Evolutionary conservation across 2,113 vertebrate species (phyloP).

Genomic region (Arothron firmamentum): DNA sequence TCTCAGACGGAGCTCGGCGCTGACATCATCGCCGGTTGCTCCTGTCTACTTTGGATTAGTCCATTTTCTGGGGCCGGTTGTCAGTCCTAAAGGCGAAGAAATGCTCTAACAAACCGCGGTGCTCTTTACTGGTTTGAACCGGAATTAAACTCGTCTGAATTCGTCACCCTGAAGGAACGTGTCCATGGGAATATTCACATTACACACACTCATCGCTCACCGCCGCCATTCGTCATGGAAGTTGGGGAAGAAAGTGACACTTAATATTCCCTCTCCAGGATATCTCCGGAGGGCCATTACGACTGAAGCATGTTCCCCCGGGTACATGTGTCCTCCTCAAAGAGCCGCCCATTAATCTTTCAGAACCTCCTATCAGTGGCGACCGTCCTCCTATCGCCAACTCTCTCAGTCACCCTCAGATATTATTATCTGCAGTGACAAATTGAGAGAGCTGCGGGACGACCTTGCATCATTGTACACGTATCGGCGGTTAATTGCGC

Average conservation of each 20-base stretch:
- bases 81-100: conserved; percentile 13
- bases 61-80: conserved; percentile 15
- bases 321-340: conserved; percentile 54
- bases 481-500: no score
- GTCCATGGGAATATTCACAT: conserved; percentile 21
- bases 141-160: conserved; percentile 19
- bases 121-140: conserved; percentile 3
- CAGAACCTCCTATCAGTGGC: conserved; percentile 48
- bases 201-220: conserved; percentile 10
- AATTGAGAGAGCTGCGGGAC: conserved; percentile 53
- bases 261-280: conserved; percentile 29
- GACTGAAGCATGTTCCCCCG: conserved; percentile 44
- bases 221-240: conserved; percentile 41
- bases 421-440: conserved; percentile 58
- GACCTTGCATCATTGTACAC: conserved; percentile 48
- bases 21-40: conserved; percentile 46
- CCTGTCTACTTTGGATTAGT: conserved; percentile 47
- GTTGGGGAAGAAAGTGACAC: conserved; percentile 43
- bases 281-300: conserved; percentile 37
- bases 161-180: conserved; percentile 25
- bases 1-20: conserved; percentile 40
- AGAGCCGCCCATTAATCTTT: conserved; percentile 61
- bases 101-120: no score
- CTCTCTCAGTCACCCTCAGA: conserved; percentile 59
- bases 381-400: conserved; percentile 45